phyloP scores from a whole-genome alignment of 2,113 vertebrate genomes.

The human (Homo sapiens) region GRCh38 chr4:167303001-167303500 shows the following conservation, averaged over 20 bases:
- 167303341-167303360: neutral
- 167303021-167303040: neutral
- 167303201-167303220: neutral
- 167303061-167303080: neutral
- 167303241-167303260: neutral
- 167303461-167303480: no score
- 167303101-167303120: neutral
- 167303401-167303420: no score
- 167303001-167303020: neutral
- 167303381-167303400: no score
- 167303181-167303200: neutral
- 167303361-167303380: neutral
- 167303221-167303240: neutral
- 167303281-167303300: rapidly evolving
- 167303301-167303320: neutral
- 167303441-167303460: no score
- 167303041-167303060: neutral
- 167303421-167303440: no score
- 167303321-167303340: neutral
- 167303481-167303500: no score
- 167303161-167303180: neutral
- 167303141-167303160: neutral
- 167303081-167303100: neutral
- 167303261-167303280: neutral
- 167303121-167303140: neutral